These are phyloP conservation scores for Mus musculus DNA, from an alignment of 2,113 vertebrate species.

Conservation along the genomic window DNA sequence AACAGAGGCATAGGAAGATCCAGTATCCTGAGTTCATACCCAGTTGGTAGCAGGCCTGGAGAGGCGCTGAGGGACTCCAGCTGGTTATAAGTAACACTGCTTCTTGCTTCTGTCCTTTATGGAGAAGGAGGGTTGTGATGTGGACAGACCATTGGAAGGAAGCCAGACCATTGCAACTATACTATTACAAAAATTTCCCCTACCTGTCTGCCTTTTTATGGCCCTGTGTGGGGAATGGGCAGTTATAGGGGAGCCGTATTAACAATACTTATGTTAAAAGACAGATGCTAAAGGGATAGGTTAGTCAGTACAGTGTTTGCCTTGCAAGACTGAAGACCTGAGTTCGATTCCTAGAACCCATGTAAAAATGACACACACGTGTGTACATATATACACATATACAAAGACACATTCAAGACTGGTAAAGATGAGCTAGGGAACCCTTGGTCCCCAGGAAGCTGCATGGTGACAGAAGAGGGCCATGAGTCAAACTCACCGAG, in stretches of 20 bases:
- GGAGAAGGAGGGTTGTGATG: neutral
- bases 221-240: neutral
- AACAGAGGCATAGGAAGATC: neutral
- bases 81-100: neutral
- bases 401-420: neutral
- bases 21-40: neutral
- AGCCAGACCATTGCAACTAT: neutral
- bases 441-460: neutral
- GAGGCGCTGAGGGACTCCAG: neutral
- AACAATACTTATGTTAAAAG: neutral
- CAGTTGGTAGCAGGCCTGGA: neutral
- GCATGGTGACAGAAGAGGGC: neutral
- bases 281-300: neutral
- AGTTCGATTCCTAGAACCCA: neutral
- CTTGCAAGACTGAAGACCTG: neutral
- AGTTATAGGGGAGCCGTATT: neutral
- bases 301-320: neutral
- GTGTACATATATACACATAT: neutral
- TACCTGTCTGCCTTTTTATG: neutral
- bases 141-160: neutral
- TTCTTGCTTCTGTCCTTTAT: neutral
- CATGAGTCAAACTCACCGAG: neutral
- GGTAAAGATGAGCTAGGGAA: neutral
- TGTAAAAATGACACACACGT: neutral
- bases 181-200: neutral